phyloP scores from a whole-genome alignment of 2,888 invertebrate genomes.

The Spialia ferax region DNA sequence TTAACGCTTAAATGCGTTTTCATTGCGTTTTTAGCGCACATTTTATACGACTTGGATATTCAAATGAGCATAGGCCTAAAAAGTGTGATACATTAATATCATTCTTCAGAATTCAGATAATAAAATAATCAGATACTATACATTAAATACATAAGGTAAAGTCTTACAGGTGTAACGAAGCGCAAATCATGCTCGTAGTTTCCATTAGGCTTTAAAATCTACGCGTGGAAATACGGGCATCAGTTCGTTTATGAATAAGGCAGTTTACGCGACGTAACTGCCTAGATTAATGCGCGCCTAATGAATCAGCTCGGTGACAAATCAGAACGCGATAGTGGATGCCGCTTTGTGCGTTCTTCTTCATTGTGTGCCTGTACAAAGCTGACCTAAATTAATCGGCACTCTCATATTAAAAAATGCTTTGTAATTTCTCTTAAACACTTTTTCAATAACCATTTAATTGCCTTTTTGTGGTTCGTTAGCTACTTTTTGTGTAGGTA shows the following conservation, averaged over 20 bases:
- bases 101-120: too few species aligned
- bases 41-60: background rate
- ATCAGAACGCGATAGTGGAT: slow-evolving; percentile 33
- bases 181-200: too few species aligned
- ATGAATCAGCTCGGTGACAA: slow-evolving; percentile 35
- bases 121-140: too few species aligned
- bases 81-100: too few species aligned
- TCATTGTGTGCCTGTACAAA: slow-evolving; percentile 27
- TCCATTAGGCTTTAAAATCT: background rate
- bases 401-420: slow-evolving; percentile 7
- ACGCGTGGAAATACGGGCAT: background rate
- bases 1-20: background rate
- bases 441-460: background rate
- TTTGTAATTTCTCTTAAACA: background rate
- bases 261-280: slow-evolving; percentile 8
- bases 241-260: slow-evolving; percentile 1
- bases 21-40: background rate
- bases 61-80: too few species aligned
- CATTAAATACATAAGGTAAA: background rate
- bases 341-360: slow-evolving; percentile 30
- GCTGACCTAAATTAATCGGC: slow-evolving; percentile 30
- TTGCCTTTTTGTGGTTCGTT: background rate
- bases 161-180: too few species aligned
- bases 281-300: slow-evolving; percentile 28
- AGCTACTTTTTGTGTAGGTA: background rate